A percentile compares a stretch with the other conserved stretches of the same genome.
phyloP scores from a whole-genome alignment of 2,888 invertebrate genomes.

The Nemotelus pantherinus region DNA sequence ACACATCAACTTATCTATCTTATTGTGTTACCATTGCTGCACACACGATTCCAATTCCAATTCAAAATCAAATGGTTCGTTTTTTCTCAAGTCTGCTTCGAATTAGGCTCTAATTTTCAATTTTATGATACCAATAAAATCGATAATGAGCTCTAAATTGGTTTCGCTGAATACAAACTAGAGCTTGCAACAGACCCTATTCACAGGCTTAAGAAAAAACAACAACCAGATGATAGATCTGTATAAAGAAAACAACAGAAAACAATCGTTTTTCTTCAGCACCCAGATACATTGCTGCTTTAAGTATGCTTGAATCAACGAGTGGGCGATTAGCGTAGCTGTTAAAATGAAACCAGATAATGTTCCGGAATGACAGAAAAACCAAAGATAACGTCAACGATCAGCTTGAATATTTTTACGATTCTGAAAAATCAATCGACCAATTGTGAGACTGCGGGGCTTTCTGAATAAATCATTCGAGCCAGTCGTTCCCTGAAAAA shows the following conservation, averaged over 20 bases:
- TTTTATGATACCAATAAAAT: slow-evolving; percentile 9
- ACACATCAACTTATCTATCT: neutral
- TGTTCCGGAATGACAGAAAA: neutral
- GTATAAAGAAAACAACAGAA: neutral
- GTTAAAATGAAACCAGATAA: slow-evolving; percentile 6
- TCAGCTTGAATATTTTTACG: too few relatives aligned
- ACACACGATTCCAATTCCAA: neutral
- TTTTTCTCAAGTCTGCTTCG: neutral
- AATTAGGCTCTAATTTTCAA: slow-evolving; percentile 1
- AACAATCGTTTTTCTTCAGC: neutral
- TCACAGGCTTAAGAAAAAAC: neutral
- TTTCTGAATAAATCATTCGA: slow-evolving; percentile 3
- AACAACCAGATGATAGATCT: neutral
- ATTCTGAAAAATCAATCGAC: too few relatives aligned
- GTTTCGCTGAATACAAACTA: neutral
- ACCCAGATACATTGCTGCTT: neutral
- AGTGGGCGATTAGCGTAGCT: slow-evolving; percentile 24
- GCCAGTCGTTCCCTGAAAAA: neutral
- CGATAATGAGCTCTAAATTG: slow-evolving; percentile 11
- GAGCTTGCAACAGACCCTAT: too few relatives aligned
- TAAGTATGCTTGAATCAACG: neutral
- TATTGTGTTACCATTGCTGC: neutral
- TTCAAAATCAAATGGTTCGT: neutral
- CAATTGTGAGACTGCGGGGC: too few relatives aligned
- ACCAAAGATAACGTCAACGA: too few relatives aligned